Conservation (phyloP, 2,888 invertebrate species). For the Alviniconcha strummeri region DNA sequence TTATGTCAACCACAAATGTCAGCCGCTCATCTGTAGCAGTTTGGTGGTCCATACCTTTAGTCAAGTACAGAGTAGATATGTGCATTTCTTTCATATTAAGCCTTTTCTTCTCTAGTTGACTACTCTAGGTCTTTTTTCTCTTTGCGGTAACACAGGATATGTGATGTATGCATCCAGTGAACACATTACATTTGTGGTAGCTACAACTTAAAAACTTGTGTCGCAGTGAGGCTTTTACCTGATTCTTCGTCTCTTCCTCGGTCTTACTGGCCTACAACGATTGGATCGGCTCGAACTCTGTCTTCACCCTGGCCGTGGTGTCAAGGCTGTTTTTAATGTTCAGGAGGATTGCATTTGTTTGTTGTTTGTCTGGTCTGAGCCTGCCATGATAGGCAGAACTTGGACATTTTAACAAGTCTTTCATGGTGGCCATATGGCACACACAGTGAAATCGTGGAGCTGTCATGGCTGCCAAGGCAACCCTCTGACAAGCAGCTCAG, state of each 20-base stretch:
- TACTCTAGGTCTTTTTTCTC: too few species aligned
- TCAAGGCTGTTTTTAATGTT: too few species aligned
- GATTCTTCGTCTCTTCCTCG: slow-evolving; percentile 7
- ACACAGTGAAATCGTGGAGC: slow-evolving; percentile 9
- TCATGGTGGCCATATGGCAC: slow-evolving; percentile 10
- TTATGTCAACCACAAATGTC: too few species aligned
- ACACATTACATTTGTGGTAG: slow-evolving; percentile 13
- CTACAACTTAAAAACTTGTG: not conserved
- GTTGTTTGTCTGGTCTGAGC: not conserved
- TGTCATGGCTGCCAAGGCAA: not conserved
- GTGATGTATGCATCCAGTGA: too few species aligned
- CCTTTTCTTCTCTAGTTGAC: too few species aligned
- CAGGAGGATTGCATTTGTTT: too few species aligned
- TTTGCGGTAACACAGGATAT: too few species aligned
- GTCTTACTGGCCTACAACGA: slow-evolving; percentile 20
- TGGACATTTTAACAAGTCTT: slow-evolving; percentile 12
- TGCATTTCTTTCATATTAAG: too few species aligned
- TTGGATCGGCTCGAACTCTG: not conserved
- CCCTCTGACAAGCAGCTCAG: slow-evolving; percentile 6
- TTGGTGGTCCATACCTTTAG: too few species aligned
- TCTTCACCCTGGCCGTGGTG: too few species aligned
- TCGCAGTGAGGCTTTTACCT: not conserved
- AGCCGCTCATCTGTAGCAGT: too few species aligned
- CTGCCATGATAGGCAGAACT: slow-evolving; percentile 26
- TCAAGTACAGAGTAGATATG: too few species aligned